Base-by-base conservation (phyloP, 2,888 invertebrate genomes). In the Microchrysa polita region DNA sequence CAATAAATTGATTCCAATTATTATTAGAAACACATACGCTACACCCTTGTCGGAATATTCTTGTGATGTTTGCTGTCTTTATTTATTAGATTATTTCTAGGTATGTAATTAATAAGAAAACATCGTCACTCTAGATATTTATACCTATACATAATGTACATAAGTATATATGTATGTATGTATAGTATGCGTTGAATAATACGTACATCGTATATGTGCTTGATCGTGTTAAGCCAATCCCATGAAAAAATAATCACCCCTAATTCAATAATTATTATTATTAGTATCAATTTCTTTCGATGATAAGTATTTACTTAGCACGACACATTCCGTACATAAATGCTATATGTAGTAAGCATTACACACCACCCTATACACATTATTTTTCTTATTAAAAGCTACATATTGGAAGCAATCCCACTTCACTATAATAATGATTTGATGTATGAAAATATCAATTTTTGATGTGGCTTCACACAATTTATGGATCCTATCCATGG, bases 401-500 rank as follows among this genome's bases (percentile, higher is more conserved):
- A n/a, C n/a, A n/a, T n/a, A 48, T 48, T 12, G 48, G 48, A 48
- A 48, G 48, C 48, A 48, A 48, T 48, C 48, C 48, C 16, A n/a
- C 12, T 10, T 4, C 12, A 59, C n/a, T n/a, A n/a, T n/a, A 59
- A 40, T 61, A 40, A 61, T 61, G 61, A 40, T 5, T 9, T 61
- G 40, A 23, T 61, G 61, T 34, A 18, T 61, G 23, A 40, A 40
- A 40, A 40, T 61, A 40, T 40, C n/a, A 61, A 40, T 23, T 10
- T 59, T 23, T 59, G 7, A 23, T 20, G 59, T 23, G 59, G 22
- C 7, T 34, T 23, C 2, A 20, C 22, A 59, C 14, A 59, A 59
- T 59, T 59, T 59, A 59, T 59, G 59, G 59, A 5, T 59, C n/a
- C n/a, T n/a, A n/a, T n/a, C 23, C 59, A 59, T 59, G 23, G 23